A percentile compares a stretch with the other conserved stretches of the same genome.
Evolutionary conservation across 2,113 vertebrate species (phyloP).

Genomic region (Toxotes chatareus): DNA sequence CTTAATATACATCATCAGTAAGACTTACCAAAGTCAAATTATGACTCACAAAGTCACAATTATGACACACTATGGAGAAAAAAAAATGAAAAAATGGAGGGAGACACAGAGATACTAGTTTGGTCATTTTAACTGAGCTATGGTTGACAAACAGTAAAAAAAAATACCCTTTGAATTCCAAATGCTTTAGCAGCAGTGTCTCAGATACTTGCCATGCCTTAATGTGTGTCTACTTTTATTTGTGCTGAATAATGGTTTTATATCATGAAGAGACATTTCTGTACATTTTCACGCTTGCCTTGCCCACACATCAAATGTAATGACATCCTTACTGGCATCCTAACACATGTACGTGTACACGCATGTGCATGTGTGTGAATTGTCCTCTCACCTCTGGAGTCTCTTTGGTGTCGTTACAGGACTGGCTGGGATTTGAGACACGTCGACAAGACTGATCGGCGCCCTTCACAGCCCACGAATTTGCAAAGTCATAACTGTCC

Average conservation of each 20-base stretch:
- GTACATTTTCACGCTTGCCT: neutral
- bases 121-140: neutral
- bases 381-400: slow-evolving; percentile 70
- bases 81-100: too few species aligned
- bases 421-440: slow-evolving; percentile 81
- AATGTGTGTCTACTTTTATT: neutral
- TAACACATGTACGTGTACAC: neutral
- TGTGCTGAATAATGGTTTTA: neutral
- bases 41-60: too few species aligned
- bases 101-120: neutral
- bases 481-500: slow-evolving; percentile 92
- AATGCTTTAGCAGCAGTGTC: neutral
- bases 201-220: neutral
- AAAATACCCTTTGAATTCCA: too few species aligned
- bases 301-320: neutral
- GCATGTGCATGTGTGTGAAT: neutral
- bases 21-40: too few species aligned
- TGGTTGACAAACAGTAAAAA: neutral
- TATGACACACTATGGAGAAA: too few species aligned
- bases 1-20: too few species aligned
- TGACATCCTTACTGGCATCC: neutral
- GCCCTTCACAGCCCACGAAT: slow-evolving; percentile 94
- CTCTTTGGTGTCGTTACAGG: slow-evolving; percentile 87
- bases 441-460: slow-evolving; percentile 87
- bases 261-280: neutral